Base-by-base conservation (phyloP, 2,888 invertebrate species). In the Monochamus alternatus region DNA sequence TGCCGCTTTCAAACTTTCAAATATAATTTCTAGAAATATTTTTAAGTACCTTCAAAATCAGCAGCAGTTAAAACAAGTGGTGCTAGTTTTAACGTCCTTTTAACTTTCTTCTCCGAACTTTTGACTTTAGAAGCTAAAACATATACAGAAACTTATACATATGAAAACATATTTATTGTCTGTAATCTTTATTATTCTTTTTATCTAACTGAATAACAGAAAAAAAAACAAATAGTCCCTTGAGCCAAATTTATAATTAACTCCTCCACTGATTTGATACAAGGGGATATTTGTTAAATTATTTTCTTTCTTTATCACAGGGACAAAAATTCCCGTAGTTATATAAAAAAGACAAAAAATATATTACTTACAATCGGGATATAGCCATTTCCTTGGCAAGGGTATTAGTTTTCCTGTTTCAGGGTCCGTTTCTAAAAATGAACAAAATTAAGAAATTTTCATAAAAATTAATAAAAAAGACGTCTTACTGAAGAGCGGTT, bases 401-500 rank as follows among this genome's bases (percentile, higher is more conserved):
- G 69, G 74, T 62, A 67, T 43, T 5, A 30, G 4, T 74, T 64
- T 63, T 4, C 74, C 74, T 30, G 74, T 58, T 14, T 44, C 69
- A 14, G 68, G 74, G 14, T 74, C 64, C 9, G n/a, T 30, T 59
- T 69, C 74, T 74, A 47, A 69, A 74, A 51, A 62, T 55, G n/a
- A 32, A 43, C 14, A 68, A 63, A 51, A 9, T 14, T 55, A 43
- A 52, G 51, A 5, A 51, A 9, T n/a, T 10, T 30, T 47, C 0
- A 2, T 8, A 22, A 22, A 65, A 65, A 3, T 30, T 0, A 22
- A 65, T 43, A 12, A 4, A 31, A 66, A 9, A 7, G n/a, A 64
- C 10, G 63, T 43, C 74, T 74, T 74, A 74, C 74, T 64, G 58
- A 64, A 74, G 12, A 69, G 3, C 22, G 62, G 64, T 0, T 64